These are phyloP conservation scores for Gallinago jamesoni DNA, from an alignment of 2,113 vertebrate species.

Conservation along the genomic window DNA sequence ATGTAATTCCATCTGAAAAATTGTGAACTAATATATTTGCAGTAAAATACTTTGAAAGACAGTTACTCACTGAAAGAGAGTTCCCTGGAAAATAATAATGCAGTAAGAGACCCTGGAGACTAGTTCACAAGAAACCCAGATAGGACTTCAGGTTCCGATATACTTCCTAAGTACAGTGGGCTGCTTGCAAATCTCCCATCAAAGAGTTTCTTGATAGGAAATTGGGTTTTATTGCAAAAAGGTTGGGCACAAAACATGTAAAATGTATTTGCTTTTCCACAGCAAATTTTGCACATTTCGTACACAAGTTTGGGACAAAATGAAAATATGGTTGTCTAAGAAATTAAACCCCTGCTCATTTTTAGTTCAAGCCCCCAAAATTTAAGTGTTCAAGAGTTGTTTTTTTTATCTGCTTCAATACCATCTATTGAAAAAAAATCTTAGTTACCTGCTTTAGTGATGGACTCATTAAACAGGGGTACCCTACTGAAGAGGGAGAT, in stretches of 20 bases:
- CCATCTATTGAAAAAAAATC: background rate
- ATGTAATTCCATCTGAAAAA: conserved; percentile 44
- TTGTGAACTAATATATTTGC: conserved; percentile 33
- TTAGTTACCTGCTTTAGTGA: background rate
- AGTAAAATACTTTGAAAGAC: conserved; percentile 48
- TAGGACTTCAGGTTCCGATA: background rate
- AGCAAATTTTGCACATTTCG: background rate
- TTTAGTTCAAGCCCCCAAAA: background rate
- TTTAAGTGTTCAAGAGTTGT: background rate
- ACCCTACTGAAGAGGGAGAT: background rate
- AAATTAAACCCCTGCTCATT: background rate
- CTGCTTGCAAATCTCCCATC: conserved; percentile 12
- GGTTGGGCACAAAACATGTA: background rate
- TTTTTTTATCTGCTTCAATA: background rate
- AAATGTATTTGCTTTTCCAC: background rate
- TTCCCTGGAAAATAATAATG: conserved; percentile 35
- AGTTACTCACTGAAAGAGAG: conserved; percentile 12
- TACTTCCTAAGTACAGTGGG: background rate
- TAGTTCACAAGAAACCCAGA: background rate
- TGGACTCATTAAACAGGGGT: background rate
- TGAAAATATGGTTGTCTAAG: background rate
- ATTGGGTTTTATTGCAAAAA: conserved; percentile 2
- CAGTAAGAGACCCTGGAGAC: conserved; percentile 7
- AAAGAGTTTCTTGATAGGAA: background rate
- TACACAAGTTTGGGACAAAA: background rate